Evolutionary conservation across 2,888 invertebrate species (phyloP), one percentile per base, ranked within the genome.

Genomic region (Sabellastarte sp.): DNA sequence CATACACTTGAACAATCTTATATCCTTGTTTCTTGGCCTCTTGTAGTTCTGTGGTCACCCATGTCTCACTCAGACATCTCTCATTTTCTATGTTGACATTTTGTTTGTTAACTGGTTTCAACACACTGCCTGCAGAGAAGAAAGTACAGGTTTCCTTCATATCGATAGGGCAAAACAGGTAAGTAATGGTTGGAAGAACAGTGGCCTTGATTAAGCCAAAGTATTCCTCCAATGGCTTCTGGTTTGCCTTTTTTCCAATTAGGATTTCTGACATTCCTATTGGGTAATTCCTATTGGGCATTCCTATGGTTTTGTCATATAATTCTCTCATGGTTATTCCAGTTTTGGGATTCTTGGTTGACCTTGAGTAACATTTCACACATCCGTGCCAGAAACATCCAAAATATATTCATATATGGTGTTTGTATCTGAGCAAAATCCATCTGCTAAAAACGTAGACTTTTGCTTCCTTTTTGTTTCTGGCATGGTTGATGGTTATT

Each of bases 301-400:
- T 53, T 5, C 5, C 10, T 26, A 10, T 5, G 4, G 53, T 53
- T 15, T 5, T 5, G 5, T 53, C 15, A 5, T 26, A n/a, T 5
- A 53, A 26, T 26, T 53, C 20, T 26, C 28, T 26, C 53, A 53
- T 53, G 5, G 53, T 53, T 53, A 5, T n/a, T 20, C 53, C 53
- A 26, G 5, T 53, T 10, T 20, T 26, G 24, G 53, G 5, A 53
- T 53, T 53, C 28, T 24, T 26, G 5, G 53, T 53, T 41, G n/a
- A n/a, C n/a, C n/a, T n/a, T n/a, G 53, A 5, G 53, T 53, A 53
- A 26, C 53, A 53, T 26, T n/a, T 10, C 20, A 26, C 4, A 26
- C 53, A 53, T 26, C 53, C 53, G 28, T 53, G 53, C 20, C 10
- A 53, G 5, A 53, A 24, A 53, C 28, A 15, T n/a, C 53, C 53